Evolutionary conservation across 2,888 invertebrate species (phyloP).

Genomic region (Phlogophora meticulosa): DNA sequence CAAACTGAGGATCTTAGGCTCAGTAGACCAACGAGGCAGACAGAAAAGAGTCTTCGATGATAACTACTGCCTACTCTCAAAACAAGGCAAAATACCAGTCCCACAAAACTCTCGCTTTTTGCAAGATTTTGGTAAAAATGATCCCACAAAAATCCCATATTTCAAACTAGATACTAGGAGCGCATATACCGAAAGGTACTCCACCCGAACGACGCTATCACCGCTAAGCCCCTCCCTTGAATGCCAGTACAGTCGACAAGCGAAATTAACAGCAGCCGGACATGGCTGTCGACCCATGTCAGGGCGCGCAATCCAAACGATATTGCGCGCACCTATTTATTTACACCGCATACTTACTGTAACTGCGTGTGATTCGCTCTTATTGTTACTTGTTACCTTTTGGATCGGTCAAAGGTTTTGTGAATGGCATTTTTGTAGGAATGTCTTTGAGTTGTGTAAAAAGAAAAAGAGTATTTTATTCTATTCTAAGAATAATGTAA

Average conservation of each 20-base stretch:
- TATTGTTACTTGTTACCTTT: slow-evolving; percentile 17
- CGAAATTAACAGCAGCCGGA: slow-evolving; percentile 77
- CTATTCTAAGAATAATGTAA: too few relatives aligned
- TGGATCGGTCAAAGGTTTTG: background rate
- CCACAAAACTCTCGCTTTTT: too few relatives aligned
- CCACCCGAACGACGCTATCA: slow-evolving; percentile 34
- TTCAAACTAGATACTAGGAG: slow-evolving; percentile 39
- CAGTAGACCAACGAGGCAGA: too few relatives aligned
- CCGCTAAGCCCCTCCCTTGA: slow-evolving; percentile 61
- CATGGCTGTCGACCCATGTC: slow-evolving; percentile 78
- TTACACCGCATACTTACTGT: slow-evolving; percentile 60
- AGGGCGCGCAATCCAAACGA: slow-evolving; percentile 69
- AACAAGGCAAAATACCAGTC: too few relatives aligned
- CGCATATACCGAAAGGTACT: slow-evolving; percentile 33
- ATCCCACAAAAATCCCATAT: background rate
- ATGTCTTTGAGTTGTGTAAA: background rate
- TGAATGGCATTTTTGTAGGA: slow-evolving; percentile 8
- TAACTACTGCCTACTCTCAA: too few relatives aligned
- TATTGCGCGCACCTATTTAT: slow-evolving; percentile 73
- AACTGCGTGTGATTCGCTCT: slow-evolving; percentile 34
- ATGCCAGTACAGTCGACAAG: slow-evolving; percentile 70
- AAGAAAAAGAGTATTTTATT: too few relatives aligned
- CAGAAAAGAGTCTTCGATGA: too few relatives aligned
- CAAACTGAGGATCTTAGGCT: too few relatives aligned
- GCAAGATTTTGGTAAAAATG: background rate